Evolutionary conservation across 2,113 vertebrate genomes (phyloP).

Genomic region (Cyanoramphus novaezelandiae): DNA sequence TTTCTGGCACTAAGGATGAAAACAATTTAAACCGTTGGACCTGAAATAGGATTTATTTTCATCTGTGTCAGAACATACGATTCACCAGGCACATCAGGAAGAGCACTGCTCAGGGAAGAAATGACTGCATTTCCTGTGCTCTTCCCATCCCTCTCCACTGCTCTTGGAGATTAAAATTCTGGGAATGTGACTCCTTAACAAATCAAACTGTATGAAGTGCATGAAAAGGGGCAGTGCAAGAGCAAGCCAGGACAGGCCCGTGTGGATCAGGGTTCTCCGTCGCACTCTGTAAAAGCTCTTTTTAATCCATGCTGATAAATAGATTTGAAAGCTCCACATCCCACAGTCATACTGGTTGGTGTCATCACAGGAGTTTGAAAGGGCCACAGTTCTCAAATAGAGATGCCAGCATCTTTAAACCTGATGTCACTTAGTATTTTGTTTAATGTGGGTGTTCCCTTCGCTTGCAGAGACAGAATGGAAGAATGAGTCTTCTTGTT

Average conservation of each 20-base stretch:
- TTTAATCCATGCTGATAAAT: background rate
- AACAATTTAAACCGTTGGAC: background rate
- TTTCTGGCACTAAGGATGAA: background rate
- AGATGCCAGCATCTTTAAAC: background rate
- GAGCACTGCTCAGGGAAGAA: background rate
- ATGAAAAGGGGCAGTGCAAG: background rate
- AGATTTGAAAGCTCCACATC: background rate
- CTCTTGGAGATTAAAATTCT: background rate
- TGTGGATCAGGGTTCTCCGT: background rate
- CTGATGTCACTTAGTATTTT: background rate
- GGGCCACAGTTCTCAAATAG: background rate
- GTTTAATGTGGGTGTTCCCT: accelerated
- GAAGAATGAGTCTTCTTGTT: background rate
- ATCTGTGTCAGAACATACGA: background rate
- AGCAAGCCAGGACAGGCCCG: accelerated
- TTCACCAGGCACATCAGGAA: background rate
- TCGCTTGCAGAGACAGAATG: background rate
- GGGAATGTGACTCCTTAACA: background rate
- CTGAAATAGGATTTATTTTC: background rate
- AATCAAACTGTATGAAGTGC: background rate
- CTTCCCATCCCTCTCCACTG: background rate
- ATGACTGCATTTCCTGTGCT: background rate
- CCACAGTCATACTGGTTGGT: background rate
- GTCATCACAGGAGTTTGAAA: background rate
- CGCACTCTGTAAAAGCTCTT: background rate